phyloP scores from a whole-genome alignment of 1,140 invertebrate species.

The Drosophila truncata region DNA sequence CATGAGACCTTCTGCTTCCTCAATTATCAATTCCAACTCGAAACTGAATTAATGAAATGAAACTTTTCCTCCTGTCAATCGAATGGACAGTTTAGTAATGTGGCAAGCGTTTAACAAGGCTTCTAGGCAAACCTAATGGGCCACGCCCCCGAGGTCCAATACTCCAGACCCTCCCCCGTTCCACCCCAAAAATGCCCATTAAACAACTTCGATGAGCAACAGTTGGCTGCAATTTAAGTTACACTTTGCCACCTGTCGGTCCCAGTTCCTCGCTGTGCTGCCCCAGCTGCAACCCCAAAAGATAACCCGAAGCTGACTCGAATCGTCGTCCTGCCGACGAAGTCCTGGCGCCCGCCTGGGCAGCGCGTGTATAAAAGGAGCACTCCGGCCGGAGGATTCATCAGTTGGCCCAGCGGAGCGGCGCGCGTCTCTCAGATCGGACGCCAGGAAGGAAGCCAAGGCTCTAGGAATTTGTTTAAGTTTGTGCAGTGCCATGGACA shows the following conservation, averaged over 20 bases:
- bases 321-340: constrained; percentile 37
- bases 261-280: constrained; percentile 5
- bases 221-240: constrained; percentile 82
- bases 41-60: constrained; percentile 42
- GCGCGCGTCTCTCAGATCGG: constrained; percentile 70
- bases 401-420: constrained; percentile 71
- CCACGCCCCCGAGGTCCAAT: constrained; percentile 8
- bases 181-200: constrained; percentile 18
- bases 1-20: not conserved
- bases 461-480: constrained; percentile 2
- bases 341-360: constrained; percentile 30
- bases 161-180: not conserved
- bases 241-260: constrained; percentile 67
- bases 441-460: constrained; percentile 15
- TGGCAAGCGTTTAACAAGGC: constrained; percentile 34
- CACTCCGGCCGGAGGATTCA: constrained; percentile 35
- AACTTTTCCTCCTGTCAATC: constrained; percentile 38
- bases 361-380: constrained; percentile 69
- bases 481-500: constrained; percentile 29
- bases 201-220: constrained; percentile 71
- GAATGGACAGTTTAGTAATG: constrained; percentile 28
- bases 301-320: constrained; percentile 34
- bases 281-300: constrained; percentile 7
- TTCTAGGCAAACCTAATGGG: constrained; percentile 37
- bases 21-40: constrained; percentile 24